Evolutionary conservation across 2,888 invertebrate genomes (phyloP).

Genomic region (Allophyes oxyacanthae): DNA sequence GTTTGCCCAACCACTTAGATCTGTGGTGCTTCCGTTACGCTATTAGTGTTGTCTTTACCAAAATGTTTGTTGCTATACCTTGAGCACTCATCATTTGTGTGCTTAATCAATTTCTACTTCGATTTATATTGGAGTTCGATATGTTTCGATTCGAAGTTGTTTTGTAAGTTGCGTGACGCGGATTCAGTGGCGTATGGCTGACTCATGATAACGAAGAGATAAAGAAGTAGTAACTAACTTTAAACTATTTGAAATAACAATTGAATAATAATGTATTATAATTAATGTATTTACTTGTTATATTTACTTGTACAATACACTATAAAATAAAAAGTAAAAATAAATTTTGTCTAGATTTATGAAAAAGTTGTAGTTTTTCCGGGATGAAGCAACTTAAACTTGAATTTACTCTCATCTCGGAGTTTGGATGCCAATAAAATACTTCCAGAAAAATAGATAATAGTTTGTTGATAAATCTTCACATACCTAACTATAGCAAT

Average conservation of each 20-base stretch:
- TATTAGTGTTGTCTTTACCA: slow-evolving; percentile 73
- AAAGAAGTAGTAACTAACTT: slow-evolving; percentile 23
- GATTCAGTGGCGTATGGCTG: slow-evolving; percentile 14
- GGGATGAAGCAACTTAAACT: too few relatives aligned
- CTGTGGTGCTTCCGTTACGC: slow-evolving; percentile 82
- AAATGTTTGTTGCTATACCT: slow-evolving; percentile 71
- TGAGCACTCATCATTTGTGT: slow-evolving; percentile 54
- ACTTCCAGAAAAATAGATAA: too few relatives aligned
- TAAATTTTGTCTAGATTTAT: too few relatives aligned
- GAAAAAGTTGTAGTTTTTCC: too few relatives aligned
- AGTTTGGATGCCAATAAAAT: too few relatives aligned
- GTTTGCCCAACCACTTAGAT: slow-evolving; percentile 80
- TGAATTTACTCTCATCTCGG: too few relatives aligned
- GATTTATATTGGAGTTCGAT: slow-evolving; percentile 13
- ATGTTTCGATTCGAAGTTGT: slow-evolving; percentile 4
- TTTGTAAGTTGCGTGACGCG: background rate
- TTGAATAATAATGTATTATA: slow-evolving; percentile 12
- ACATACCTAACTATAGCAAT: too few relatives aligned
- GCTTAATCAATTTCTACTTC: slow-evolving; percentile 45
- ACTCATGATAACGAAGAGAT: slow-evolving; percentile 32
- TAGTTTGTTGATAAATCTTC: too few relatives aligned
- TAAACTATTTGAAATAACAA: slow-evolving; percentile 12
- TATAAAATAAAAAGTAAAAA: too few relatives aligned
- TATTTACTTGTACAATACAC: too few relatives aligned
- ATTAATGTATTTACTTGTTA: background rate